Percentiles rank a stretch among this genome's conserved stretches.
Evolutionary conservation across 2,113 vertebrate genomes (phyloP).

Genomic region (Triplophysa dalaica): DNA sequence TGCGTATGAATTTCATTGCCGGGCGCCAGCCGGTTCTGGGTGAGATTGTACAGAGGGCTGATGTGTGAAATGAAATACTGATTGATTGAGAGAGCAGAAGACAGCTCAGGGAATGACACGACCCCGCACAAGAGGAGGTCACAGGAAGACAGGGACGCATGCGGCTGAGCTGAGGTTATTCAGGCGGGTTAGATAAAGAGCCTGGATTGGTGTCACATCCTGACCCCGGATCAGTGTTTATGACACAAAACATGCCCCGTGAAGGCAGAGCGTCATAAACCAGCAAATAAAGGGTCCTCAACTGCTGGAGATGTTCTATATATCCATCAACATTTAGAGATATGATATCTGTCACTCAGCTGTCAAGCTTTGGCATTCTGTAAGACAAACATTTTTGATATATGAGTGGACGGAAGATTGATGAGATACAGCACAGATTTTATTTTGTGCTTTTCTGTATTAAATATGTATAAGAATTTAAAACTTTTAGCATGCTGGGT

Average conservation of each 20-base stretch:
- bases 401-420: no score
- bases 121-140: conserved; percentile 33
- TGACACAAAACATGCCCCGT: conserved; percentile 4
- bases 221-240: conserved; percentile 7
- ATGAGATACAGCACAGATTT: no score
- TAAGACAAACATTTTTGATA: no score
- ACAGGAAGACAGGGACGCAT: conserved; percentile 26
- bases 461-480: no score
- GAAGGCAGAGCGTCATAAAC: background rate
- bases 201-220: conserved; percentile 14
- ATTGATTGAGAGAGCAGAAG: conserved; percentile 50
- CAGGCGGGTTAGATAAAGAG: conserved; percentile 1
- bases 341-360: no score
- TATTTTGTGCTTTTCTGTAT: no score
- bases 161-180: background rate
- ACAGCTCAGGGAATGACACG: conserved; percentile 34
- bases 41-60: conserved; percentile 44
- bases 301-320: background rate
- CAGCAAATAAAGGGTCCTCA: conserved; percentile 7
- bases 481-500: no score
- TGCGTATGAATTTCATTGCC: conserved; percentile 41
- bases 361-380: no score
- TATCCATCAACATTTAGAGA: no score
- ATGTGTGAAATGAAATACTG: conserved; percentile 48
- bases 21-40: conserved; percentile 50